Evolutionary conservation across 2,113 vertebrate species (phyloP), one percentile per base, ranked within the genome.

Genomic region (Microtus oregoni): DNA sequence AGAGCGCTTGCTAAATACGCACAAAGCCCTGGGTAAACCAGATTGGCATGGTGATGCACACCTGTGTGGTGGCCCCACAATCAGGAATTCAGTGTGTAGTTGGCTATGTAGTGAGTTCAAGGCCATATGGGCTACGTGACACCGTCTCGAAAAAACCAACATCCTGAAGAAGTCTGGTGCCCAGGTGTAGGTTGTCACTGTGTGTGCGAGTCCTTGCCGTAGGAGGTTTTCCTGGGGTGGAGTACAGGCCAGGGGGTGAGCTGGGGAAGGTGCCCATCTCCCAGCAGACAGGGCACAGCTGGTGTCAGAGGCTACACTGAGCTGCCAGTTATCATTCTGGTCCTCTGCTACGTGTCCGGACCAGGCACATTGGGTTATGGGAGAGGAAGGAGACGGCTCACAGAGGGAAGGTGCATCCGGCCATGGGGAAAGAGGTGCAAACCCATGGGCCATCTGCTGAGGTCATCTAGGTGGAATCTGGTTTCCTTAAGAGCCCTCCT

Each of bases 181-280:
- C 76, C 77, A 58, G 77, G 72, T 86, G 55, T 65, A 72, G n/a
- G 47, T 5, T 55, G 35, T 94, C 70, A 41, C 26, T 47, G 55
- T 7, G 28, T 58, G 9, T 44, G 19, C 1, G 0, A 15, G 47
- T 52, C 32, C 14, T 2, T 73, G 70, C 22, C n/a, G 1, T 73
- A 22, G 20, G 15, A 19, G 2, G 1, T 30, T 7, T 75, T 44
- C 30, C 10, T 7, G 10, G 3, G 14, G 4, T 14, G 0, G 78
- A 7, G 38, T 0, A 11, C 0, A 1, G 35, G 94, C 0, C 5
- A 63, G 82, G 1, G 6, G 67, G 7, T 0, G 0, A n/a, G 94
- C 0, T 4, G 61, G 76, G 1, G 2, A 19, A 72, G 78, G 11
- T 55, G 19, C 44, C 2, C 70, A 1, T 50, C 78, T 41, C 58